Percentiles rank a stretch among this genome's conserved stretches.
Conservation (phyloP, 2,888 invertebrate species). For the Aphodius sticticus region DNA sequence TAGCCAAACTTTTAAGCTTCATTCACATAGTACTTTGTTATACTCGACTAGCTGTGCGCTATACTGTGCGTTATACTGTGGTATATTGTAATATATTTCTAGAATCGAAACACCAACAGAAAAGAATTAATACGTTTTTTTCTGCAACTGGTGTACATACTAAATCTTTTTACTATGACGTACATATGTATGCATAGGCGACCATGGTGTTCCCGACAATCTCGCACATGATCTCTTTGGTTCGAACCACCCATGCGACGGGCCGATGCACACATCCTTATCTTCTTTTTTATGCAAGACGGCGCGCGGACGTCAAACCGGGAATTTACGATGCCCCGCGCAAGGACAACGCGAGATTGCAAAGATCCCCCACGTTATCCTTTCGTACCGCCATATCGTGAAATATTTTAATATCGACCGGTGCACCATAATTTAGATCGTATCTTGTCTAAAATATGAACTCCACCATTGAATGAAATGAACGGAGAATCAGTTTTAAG, state of each 20-base stretch:
- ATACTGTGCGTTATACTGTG: too few relatives aligned
- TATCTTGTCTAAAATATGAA: not conserved
- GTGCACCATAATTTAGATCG: not conserved
- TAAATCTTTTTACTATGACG: not conserved
- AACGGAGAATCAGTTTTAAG: not conserved
- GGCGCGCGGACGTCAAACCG: not conserved
- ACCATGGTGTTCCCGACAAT: not conserved
- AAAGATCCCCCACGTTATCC: not conserved
- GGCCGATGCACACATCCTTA: not conserved
- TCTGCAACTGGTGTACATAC: not conserved
- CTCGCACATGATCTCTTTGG: slow-evolving; percentile 19
- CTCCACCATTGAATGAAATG: not conserved
- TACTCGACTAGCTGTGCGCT: too few relatives aligned
- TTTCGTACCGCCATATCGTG: not conserved
- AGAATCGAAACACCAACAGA: not conserved
- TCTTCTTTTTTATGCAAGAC: not conserved
- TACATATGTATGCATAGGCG: not conserved
- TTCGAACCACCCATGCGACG: slow-evolving; percentile 20
- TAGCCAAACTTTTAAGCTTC: too few relatives aligned
- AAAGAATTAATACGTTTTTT: not conserved
- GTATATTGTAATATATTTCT: too few relatives aligned
- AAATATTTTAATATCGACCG: not conserved
- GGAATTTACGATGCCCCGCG: not conserved
- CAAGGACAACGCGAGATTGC: not conserved
- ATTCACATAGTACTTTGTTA: too few relatives aligned